phyloP scores from a whole-genome alignment of 2,888 invertebrate species.

The Troides oblongomaculatus region DNA sequence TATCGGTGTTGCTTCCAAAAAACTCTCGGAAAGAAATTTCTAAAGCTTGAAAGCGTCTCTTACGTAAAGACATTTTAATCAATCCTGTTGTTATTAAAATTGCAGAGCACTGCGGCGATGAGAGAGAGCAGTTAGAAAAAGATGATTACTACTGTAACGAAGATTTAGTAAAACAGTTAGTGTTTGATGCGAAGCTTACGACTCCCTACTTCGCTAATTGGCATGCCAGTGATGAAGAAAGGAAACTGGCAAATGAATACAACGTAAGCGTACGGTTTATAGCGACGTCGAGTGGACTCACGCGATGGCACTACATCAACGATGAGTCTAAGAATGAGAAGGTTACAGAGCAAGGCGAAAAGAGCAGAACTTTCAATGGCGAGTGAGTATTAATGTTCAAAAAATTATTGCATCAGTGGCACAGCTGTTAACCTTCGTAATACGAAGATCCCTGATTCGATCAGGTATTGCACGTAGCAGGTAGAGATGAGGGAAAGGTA shows the following conservation, averaged over 20 bases:
- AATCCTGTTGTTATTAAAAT: slow-evolving; percentile 22
- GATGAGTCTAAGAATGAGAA: slow-evolving; percentile 79
- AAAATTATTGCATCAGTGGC: neutral
- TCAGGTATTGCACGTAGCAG: too few species aligned
- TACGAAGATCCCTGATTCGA: too few species aligned
- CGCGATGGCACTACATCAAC: slow-evolving; percentile 90
- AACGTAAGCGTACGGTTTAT: slow-evolving; percentile 89
- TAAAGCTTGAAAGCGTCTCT: too few species aligned
- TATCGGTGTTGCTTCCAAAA: too few species aligned
- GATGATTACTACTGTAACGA: slow-evolving; percentile 91
- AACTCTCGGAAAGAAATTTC: too few species aligned
- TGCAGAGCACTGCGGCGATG: slow-evolving; percentile 83
- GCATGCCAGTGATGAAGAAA: slow-evolving; percentile 74
- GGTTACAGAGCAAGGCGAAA: slow-evolving; percentile 58
- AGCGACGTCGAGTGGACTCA: slow-evolving; percentile 93
- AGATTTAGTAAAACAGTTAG: slow-evolving; percentile 89
- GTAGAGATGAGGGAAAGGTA: too few species aligned
- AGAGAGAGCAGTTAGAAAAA: slow-evolving; percentile 75
- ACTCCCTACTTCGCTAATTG: slow-evolving; percentile 80
- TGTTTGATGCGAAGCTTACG: slow-evolving; percentile 91
- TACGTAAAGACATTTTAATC: neutral
- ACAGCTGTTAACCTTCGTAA: neutral
- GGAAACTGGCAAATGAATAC: slow-evolving; percentile 81
- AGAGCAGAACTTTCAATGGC: slow-evolving; percentile 51
- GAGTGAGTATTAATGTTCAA: slow-evolving; percentile 47